phyloP scores from a whole-genome alignment of 2,797 vertebrate species.

The Tachyglossus aculeatus region DNA sequence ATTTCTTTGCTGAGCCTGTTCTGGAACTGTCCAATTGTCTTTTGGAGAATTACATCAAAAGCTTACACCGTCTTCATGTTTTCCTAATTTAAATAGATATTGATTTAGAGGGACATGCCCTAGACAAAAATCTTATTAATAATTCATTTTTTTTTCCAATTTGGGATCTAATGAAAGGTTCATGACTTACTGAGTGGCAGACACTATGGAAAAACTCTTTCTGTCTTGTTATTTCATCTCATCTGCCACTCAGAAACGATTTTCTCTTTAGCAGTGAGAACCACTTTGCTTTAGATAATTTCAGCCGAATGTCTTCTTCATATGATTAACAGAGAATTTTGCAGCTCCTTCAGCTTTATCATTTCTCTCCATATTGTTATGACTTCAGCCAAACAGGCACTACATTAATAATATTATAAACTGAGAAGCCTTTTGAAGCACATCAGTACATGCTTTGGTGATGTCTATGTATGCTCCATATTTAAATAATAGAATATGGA shows the following conservation, averaged over 20 bases:
- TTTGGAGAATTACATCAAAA: slow-evolving; percentile 22
- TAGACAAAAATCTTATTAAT: slow-evolving; percentile 36
- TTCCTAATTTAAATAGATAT: slow-evolving; percentile 30
- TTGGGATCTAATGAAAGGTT: slow-evolving; percentile 33
- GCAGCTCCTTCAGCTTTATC: slow-evolving; percentile 1
- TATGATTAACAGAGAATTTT: slow-evolving; percentile 24
- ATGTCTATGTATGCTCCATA: slow-evolving; percentile 24
- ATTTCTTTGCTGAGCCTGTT: slow-evolving; percentile 3
- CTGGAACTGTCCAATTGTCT: not conserved
- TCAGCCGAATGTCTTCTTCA: slow-evolving; percentile 16
- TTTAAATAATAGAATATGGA: slow-evolving; percentile 3
- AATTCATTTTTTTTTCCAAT: slow-evolving; percentile 8
- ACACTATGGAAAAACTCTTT: not conserved
- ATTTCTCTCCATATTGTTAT: not conserved
- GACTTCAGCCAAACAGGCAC: slow-evolving; percentile 1
- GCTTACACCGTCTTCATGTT: not conserved
- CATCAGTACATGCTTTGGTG: slow-evolving; percentile 6
- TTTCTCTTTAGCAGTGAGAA: not conserved
- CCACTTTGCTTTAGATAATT: slow-evolving; percentile 17
- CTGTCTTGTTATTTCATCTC: slow-evolving; percentile 26
- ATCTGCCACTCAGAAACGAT: not conserved
- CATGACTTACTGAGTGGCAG: slow-evolving; percentile 1
- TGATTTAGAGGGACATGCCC: slow-evolving; percentile 5
- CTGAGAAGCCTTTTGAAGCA: slow-evolving; percentile 5
- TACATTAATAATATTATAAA: not conserved